Evolutionary conservation across 2,888 invertebrate genomes (phyloP), one percentile per base, ranked within the genome.

Genomic region (Leptopterna dolabrata): DNA sequence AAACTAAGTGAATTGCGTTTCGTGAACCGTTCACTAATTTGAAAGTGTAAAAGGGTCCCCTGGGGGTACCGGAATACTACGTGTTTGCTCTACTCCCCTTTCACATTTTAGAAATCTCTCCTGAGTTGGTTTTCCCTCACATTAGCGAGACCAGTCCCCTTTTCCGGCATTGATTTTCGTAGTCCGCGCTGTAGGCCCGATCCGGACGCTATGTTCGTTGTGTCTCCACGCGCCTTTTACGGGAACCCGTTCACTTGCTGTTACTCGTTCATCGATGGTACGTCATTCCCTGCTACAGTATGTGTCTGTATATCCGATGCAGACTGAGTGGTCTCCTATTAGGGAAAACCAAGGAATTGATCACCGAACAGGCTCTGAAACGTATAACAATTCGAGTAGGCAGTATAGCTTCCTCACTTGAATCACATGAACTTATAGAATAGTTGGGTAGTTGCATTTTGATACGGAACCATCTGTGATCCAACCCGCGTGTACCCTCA

Each of bases 51-150:
- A 43, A 78, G 45, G n/a, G 78, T 43, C 24, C 45, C 19, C 27
- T 27, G 9, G 4, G 43, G 27, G 36, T 76, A 45, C 45, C 24
- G 13, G 6, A 4, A 24, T 24, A 45, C 36, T 76, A 78, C 45
- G 78, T 43, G 78, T 43, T 13, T 78, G 78, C 45, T n/a, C 45
- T 78, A 45, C 78, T 19, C 27, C 41, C 78, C 78, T 78, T 78
- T 78, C 78, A 78, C 78, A 78, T 78, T 78, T 78, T 78, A 78
- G 78, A 78, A 78, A 78, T 78, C 78, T 41, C 9, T n/a, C 24
- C 78, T 11, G n/a, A 24, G 63, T 63, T 27, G 78, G 78, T 24
- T 78, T 78, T 78, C 78, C 78, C 78, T 78, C 24, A 43, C 78
- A 78, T 78, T 78, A 78, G 78, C 45, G 63, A 63, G 24, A 27